A percentile compares a stretch with the other conserved stretches of the same genome.
Conservation (phyloP, 2,888 invertebrate genomes). For the Colostygia pectinataria region DNA sequence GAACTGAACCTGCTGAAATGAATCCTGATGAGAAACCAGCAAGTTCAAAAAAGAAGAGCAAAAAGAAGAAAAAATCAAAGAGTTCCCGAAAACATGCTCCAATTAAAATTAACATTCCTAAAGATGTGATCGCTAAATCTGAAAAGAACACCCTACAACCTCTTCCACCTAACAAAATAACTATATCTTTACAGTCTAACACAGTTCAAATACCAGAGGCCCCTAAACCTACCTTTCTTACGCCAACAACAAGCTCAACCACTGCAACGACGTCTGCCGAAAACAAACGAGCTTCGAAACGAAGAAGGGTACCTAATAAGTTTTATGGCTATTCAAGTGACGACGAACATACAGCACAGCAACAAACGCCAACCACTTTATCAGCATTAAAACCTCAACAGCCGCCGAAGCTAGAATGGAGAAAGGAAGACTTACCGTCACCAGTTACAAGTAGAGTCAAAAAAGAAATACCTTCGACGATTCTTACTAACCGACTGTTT, state of each 20-base stretch:
- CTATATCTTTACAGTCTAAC: slow-evolving; percentile 77
- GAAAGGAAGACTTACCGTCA: slow-evolving; percentile 87
- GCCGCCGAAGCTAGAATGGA: slow-evolving; percentile 87
- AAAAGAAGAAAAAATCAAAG: slow-evolving; percentile 83
- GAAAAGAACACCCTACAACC: slow-evolving; percentile 51
- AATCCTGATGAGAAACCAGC: slow-evolving; percentile 77
- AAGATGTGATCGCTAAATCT: slow-evolving; percentile 65
- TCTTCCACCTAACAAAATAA: slow-evolving; percentile 71
- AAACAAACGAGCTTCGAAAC: slow-evolving; percentile 89
- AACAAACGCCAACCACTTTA: slow-evolving; percentile 51
- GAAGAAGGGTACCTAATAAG: slow-evolving; percentile 91
- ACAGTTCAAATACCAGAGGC: slow-evolving; percentile 75
- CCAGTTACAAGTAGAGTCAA: slow-evolving; percentile 76
- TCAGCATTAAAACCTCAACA: slow-evolving; percentile 82
- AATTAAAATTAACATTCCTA: slow-evolving; percentile 85
- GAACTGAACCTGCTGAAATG: slow-evolving; percentile 34
- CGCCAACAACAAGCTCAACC: slow-evolving; percentile 36
- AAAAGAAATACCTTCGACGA: slow-evolving; percentile 74
- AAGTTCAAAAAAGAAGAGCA: slow-evolving; percentile 87
- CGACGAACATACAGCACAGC: slow-evolving; percentile 83
- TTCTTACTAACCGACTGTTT: slow-evolving; percentile 62
- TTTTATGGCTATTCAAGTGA: slow-evolving; percentile 95
- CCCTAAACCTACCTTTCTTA: slow-evolving; percentile 43
- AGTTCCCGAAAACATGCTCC: slow-evolving; percentile 75
- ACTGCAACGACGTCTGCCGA: slow-evolving; percentile 69